phyloP scores from a whole-genome alignment of 2,888 invertebrate species.

The Nasonia oneida region DNA sequence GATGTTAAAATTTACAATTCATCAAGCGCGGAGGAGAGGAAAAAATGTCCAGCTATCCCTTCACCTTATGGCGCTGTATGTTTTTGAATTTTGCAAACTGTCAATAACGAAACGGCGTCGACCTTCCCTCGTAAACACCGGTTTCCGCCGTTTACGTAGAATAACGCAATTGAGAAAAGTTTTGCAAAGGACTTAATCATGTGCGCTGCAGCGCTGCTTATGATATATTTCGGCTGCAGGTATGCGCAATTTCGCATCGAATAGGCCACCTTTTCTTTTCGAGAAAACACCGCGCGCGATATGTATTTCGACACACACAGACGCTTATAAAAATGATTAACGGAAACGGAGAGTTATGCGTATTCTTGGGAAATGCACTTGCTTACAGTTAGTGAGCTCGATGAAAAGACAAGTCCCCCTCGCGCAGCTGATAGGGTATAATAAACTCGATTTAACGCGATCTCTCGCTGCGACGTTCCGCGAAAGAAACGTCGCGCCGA shows the following conservation, averaged over 20 bases:
- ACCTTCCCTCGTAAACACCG: not conserved
- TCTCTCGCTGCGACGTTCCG: not conserved
- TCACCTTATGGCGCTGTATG: constrained; percentile 13
- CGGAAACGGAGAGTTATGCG: not conserved
- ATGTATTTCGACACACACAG: not conserved
- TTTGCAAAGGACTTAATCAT: not conserved
- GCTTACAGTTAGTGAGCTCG: not conserved
- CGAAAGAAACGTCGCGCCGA: constrained; percentile 9
- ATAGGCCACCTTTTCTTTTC: not conserved
- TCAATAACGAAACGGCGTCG: no score
- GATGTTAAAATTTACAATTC: constrained; percentile 41
- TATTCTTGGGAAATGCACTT: not conserved
- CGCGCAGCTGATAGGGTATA: not conserved
- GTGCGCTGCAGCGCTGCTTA: not conserved
- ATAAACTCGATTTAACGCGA: constrained; percentile 1
- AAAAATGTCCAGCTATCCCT: constrained; percentile 17
- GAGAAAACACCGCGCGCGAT: not conserved
- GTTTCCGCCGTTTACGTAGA: not conserved
- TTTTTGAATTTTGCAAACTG: constrained; percentile 19
- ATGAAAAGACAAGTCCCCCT: not conserved
- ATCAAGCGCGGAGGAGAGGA: not conserved
- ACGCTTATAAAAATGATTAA: constrained; percentile 12
- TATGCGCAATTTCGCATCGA: not conserved
- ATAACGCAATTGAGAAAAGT: not conserved
- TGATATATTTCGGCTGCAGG: not conserved